phyloP scores from a whole-genome alignment of 2,113 vertebrate species.

The Actinemys pallida region DNA sequence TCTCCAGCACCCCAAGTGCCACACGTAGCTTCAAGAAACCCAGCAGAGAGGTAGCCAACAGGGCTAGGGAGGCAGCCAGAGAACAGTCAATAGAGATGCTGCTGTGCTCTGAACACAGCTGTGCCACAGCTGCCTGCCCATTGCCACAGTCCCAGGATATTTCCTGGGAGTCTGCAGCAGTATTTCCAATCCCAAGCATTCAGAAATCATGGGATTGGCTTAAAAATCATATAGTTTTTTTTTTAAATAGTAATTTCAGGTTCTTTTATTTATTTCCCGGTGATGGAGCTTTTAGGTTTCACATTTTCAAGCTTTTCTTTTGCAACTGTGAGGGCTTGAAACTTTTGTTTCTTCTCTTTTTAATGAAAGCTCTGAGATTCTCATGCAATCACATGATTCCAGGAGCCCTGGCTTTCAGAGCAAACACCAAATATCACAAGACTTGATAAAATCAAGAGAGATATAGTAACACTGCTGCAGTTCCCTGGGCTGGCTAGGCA shows the following conservation, averaged over 20 bases:
- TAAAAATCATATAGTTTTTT: neutral
- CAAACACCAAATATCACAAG: neutral
- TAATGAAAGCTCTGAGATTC: neutral
- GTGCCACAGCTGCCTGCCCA: neutral
- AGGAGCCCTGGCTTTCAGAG: neutral
- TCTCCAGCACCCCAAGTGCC: neutral
- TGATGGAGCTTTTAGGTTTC: neutral
- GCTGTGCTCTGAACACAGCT: neutral
- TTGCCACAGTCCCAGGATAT: accelerated
- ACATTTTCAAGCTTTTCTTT: neutral
- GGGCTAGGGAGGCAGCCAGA: accelerated
- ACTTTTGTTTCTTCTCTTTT: neutral
- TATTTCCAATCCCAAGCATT: neutral
- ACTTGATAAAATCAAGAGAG: neutral
- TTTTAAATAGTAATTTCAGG: accelerated
- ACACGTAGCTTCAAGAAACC: neutral
- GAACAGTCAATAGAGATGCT: neutral
- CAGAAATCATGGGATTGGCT: accelerated
- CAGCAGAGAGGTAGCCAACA: neutral
- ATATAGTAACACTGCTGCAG: neutral
- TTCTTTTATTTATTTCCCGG: neutral
- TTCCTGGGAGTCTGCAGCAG: neutral
- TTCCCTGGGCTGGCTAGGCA: neutral
- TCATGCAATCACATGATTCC: neutral
- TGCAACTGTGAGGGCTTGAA: neutral